Evolutionary conservation across 2,797 vertebrate genomes (phyloP).

Genomic region (Rhincodon typus): DNA sequence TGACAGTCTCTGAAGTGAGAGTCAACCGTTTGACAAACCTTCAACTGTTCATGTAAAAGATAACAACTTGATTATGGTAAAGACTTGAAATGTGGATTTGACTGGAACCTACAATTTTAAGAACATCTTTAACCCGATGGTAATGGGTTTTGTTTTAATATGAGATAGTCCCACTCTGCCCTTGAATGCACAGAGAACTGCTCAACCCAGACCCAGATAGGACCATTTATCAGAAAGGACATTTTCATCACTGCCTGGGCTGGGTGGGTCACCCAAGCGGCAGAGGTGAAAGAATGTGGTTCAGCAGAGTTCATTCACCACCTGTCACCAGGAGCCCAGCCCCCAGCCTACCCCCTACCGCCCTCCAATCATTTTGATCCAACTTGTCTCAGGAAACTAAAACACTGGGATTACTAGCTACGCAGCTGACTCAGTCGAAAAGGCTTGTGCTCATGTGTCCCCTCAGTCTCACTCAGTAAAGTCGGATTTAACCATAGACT

Average conservation of each 20-base stretch:
- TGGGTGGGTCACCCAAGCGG: neutral
- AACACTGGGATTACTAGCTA: neutral
- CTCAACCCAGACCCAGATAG: neutral
- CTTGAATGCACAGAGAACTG: neutral
- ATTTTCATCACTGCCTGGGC: neutral
- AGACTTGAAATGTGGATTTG: neutral
- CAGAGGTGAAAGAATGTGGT: neutral
- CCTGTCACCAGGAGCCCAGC: neutral
- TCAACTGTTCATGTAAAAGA: neutral
- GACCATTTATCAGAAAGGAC: conserved; percentile 9
- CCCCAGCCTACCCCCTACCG: neutral
- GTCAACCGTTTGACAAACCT: neutral
- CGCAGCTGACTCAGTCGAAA: neutral
- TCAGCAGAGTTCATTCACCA: conserved; percentile 23
- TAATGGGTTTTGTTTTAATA: neutral
- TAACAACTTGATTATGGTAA: neutral
- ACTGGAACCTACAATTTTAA: neutral
- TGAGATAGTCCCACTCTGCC: neutral
- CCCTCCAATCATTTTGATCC: conserved; percentile 1
- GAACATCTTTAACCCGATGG: neutral
- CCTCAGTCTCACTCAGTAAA: no score
- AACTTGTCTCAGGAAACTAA: neutral
- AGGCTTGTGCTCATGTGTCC: no score
- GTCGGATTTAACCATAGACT: neutral
- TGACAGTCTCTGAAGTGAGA: neutral